Base-by-base conservation (phyloP, 1,140 invertebrate species). In the Drosophila trapezifrons region DNA sequence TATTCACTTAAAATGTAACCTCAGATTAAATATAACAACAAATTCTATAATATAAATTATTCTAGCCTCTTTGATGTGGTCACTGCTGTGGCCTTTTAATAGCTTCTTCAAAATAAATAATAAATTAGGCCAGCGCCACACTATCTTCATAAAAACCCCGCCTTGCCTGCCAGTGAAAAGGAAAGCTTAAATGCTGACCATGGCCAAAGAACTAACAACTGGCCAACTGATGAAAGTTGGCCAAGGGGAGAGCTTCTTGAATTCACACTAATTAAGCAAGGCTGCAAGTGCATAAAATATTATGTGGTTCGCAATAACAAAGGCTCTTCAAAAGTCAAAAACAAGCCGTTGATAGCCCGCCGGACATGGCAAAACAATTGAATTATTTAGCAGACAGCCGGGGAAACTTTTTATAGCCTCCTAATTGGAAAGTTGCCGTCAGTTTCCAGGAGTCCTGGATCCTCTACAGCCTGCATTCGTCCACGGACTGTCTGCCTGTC, bases 401-500 rank as follows among this genome's bases (percentile, higher is more conserved):
- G 42, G 42, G 45, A 74, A 75, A 75, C 70, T 75, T 75, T 74
- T 55, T 74, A 55, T 49, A 64, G 71, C 22, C 25, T 29, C 58
- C 63, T 80, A 84, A 84, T 85, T 85, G 81, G 62, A 84, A 85
- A 73, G 62, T 85, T 85, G 38, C 37, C 43, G 45, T 43, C 42
- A 54, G 49, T 54, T 37, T 9, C 13, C 18, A 13, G 25, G 29
- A 55, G 29, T 25, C 29, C 25, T 20, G 22, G 17, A 4, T 60
- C 6, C 43, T 37, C 43, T 37, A 9, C 37, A 4, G 10, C 15
- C 20, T 55, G 66, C 63, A 67, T 46, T 49, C 37, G 17, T 25
- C 57, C 20, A n/a, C 20, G 18, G 46, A 2, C 47, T 32, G 25
- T n/a, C n/a, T 27, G 29, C 46, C 67, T 78, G 76, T 78, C 76